Evolutionary conservation across 2,113 vertebrate genomes (phyloP).

Genomic region (Micronisus gabar): DNA sequence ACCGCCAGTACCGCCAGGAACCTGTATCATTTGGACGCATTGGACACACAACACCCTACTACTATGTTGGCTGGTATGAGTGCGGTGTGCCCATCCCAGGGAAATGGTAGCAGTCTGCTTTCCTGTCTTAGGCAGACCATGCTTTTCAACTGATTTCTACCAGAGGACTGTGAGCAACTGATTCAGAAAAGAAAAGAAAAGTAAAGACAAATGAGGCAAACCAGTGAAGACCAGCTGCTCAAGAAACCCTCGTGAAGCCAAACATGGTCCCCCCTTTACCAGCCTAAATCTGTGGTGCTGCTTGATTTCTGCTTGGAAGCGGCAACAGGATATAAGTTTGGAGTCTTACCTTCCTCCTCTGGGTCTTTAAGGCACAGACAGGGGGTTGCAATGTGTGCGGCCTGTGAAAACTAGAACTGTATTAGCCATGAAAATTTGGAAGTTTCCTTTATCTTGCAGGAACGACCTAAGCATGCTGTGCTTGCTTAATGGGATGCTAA

Average conservation of each 20-base stretch:
- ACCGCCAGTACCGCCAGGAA: conserved; percentile 92
- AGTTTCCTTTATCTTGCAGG: conserved; percentile 44
- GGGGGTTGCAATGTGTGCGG: not conserved
- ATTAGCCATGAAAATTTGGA: conserved; percentile 23
- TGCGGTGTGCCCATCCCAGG: conserved; percentile 96
- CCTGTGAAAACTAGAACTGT: conserved; percentile 37
- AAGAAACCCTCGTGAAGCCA: not conserved
- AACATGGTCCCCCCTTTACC: conserved; percentile 17
- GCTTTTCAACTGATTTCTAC: not conserved
- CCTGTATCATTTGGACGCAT: conserved; percentile 90
- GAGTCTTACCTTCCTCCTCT: conserved; percentile 18
- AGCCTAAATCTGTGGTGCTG: conserved; percentile 51
- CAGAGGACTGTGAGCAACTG: conserved; percentile 37
- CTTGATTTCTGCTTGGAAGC: conserved; percentile 38
- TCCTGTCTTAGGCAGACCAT: not conserved
- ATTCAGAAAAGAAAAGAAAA: not conserved
- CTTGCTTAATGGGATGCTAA: conserved; percentile 66
- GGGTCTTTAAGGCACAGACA: conserved; percentile 10
- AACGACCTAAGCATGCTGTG: conserved; percentile 57
- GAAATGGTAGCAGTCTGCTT: conserved; percentile 83
- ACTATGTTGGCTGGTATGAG: conserved; percentile 97
- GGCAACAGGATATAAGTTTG: not conserved
- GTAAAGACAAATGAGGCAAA: not conserved
- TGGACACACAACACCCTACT: conserved; percentile 86
- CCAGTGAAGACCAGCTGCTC: not conserved